phyloP scores from a whole-genome alignment of 2,888 invertebrate genomes.

The Hirtodrosophila histrioides region DNA sequence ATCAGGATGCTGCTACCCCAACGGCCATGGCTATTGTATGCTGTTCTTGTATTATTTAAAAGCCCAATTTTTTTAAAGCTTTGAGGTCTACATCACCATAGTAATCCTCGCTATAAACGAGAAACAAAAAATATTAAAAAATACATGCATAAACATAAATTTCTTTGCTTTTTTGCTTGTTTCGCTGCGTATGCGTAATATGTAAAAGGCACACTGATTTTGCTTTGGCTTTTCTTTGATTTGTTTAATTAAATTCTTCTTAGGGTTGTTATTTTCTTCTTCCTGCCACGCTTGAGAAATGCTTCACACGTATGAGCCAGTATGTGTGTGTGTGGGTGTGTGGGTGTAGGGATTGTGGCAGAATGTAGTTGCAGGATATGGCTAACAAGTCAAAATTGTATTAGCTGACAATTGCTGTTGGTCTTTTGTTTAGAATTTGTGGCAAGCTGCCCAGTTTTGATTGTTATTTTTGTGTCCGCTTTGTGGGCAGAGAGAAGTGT shows the following conservation, averaged over 20 bases:
- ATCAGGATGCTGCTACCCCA: constrained; percentile 12
- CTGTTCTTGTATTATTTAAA: constrained; percentile 60
- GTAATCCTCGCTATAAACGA: constrained; percentile 91
- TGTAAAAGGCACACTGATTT: constrained; percentile 25
- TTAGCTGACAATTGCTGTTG: constrained; percentile 3
- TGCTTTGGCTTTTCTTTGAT: constrained; percentile 32
- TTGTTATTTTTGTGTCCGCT: constrained; percentile 24
- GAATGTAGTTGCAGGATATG: constrained; percentile 4
- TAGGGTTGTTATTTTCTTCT: background rate
- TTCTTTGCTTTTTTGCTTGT: constrained; percentile 15
- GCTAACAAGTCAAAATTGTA: constrained; percentile 9
- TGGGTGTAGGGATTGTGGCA: constrained; percentile 1
- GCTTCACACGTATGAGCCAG: constrained; percentile 2
- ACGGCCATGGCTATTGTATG: constrained; percentile 45
- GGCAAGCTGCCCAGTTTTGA: constrained; percentile 29
- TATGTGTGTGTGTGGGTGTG: background rate
- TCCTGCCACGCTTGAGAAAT: constrained; percentile 17
- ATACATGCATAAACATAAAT: constrained; percentile 43
- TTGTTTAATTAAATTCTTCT: constrained; percentile 43
- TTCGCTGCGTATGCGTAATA: constrained; percentile 32
- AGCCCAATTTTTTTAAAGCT: constrained; percentile 92
- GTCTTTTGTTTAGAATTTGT: constrained; percentile 9
- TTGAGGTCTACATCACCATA: constrained; percentile 96
- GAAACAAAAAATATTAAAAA: constrained; percentile 51
- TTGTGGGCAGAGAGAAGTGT: constrained; percentile 18